Evolutionary conservation across 2,888 invertebrate species (phyloP), one percentile per base, ranked within the genome.

Genomic region (Timema podura): DNA sequence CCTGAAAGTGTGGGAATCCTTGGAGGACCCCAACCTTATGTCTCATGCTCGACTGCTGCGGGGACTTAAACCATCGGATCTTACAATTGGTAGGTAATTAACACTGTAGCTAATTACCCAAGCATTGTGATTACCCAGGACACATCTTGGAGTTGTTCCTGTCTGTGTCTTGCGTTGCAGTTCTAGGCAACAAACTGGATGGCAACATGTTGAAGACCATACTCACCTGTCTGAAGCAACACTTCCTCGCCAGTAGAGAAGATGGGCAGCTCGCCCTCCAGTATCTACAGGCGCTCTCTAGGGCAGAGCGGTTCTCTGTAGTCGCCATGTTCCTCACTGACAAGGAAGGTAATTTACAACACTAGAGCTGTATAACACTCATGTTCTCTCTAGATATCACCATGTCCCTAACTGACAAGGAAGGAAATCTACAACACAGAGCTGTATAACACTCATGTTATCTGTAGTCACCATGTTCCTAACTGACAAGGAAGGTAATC

Each of bases 101-200:
- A 11, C n/a, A 51, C 13, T 3, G 3, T 51, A 51, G n/a, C 2
- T 13, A n/a, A 51, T 3, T n/a, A 13, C 11, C 13, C 11, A 51
- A n/a, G 51, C 51, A 11, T n/a, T 13, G n/a, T 51, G 51, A 13
- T 64, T n/a, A 30, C 64, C 16, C 30, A 30, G 30, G 30, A 3
- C 30, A 30, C 30, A 30, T 30, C 30, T 30, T 30, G 30, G 30
- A 30, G 30, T 30, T 30, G 30, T 30, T 30, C 30, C 30, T 30
- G 30, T 30, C 30, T 30, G 30, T 30, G 30, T 30, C 30, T 30
- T 30, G 30, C 3, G 30, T 30, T 71, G 15, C 67, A 71, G 71
- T 71, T 16, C 49, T 71, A 47, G 71, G 71, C 1, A 71, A 69
- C 51, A 71, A 69, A n/a, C 16, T 71, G 64, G 71, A 71, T 44